A percentile compares a stretch with the other conserved stretches of the same genome.
phyloP scores from a whole-genome alignment of 2,113 vertebrate genomes.

The Calonectris borealis region DNA sequence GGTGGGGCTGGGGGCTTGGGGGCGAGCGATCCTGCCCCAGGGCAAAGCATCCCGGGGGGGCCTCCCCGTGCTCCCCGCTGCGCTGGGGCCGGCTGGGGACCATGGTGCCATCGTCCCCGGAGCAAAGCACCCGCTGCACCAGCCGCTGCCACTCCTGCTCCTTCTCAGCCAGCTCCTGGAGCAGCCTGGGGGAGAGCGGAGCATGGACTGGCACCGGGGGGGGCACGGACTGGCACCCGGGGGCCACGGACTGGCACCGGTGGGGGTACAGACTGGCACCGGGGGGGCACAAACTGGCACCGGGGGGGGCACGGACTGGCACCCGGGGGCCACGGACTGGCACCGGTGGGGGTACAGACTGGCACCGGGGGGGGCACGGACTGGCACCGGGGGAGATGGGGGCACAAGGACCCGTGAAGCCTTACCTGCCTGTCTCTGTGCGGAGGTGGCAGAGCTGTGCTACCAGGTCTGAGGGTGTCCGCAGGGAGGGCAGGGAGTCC shows the following conservation, averaged over 20 bases:
- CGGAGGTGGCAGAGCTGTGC: slow-evolving; percentile 74
- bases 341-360: not conserved
- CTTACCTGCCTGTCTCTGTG: slow-evolving; percentile 79
- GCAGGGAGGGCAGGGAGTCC: not conserved
- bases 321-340: not conserved
- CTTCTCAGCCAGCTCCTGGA: slow-evolving; percentile 79
- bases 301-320: too few species aligned
- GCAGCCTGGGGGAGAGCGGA: slow-evolving; percentile 71
- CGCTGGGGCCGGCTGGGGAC: not conserved
- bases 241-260: not conserved
- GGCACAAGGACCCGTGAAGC: too few species aligned
- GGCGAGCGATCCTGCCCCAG: not conserved
- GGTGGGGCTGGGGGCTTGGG: not conserved
- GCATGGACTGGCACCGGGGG: not conserved
- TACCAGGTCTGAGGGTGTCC: slow-evolving; percentile 25
- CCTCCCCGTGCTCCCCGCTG: not conserved
- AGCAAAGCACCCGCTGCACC: slow-evolving; percentile 62
- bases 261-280: not conserved
- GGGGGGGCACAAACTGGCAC: too few species aligned
- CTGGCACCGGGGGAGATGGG: too few species aligned
- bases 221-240: too few species aligned
- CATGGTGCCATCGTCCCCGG: not conserved
- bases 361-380: not conserved
- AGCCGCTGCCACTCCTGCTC: slow-evolving; percentile 83
- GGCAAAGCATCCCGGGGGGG: fast-evolving